Conservation (phyloP, 2,797 vertebrate genomes). For the Aphelocoma californica region DNA sequence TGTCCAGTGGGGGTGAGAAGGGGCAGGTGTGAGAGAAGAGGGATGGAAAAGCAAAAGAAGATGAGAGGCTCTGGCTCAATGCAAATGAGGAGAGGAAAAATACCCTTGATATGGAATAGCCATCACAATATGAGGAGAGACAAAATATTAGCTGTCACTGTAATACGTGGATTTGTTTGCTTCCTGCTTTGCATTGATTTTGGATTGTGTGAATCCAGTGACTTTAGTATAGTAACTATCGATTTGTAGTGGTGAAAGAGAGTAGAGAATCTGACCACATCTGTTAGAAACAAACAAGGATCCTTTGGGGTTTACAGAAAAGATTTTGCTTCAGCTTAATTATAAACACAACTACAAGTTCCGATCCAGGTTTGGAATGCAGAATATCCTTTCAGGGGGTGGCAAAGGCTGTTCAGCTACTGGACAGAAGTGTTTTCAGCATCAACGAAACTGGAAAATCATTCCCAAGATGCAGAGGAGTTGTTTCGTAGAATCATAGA, state of each 20-base stretch:
- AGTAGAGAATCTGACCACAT: background rate
- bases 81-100: background rate
- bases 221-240: background rate
- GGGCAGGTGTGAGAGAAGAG: background rate
- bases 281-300: background rate
- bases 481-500: background rate
- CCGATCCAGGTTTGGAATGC: background rate
- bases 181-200: conserved; percentile 26
- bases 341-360: background rate
- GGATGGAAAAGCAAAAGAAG: background rate
- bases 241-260: background rate
- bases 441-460: background rate
- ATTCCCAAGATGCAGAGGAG: background rate
- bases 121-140: background rate
- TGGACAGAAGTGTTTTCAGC: background rate
- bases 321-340: background rate
- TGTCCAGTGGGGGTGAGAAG: background rate
- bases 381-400: background rate
- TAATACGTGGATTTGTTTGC: background rate
- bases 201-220: background rate
- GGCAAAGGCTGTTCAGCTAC: background rate
- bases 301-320: background rate
- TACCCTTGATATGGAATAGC: background rate
- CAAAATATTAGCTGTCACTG: background rate
- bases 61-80: background rate